These are phyloP conservation scores for Tiliacea aurago DNA, from an alignment of 2,888 invertebrate genomes.

Conservation along the genomic window DNA sequence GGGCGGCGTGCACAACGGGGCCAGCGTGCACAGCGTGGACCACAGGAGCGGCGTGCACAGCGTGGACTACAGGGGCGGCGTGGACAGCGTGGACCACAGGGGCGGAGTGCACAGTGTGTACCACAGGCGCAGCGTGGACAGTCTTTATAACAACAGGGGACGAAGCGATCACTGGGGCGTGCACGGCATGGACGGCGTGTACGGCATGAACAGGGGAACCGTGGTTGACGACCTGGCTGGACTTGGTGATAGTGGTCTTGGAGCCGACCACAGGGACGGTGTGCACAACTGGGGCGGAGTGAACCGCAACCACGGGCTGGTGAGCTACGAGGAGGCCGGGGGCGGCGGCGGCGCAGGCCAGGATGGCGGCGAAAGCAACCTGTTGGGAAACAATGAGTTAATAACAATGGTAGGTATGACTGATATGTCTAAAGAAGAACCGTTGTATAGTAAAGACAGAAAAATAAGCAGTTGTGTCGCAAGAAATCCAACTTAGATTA, in stretches of 20 bases:
- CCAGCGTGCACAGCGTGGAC: slow-evolving; percentile 77
- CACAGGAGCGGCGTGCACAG: slow-evolving; percentile 73
- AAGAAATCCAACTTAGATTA: not conserved
- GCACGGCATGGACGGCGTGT: slow-evolving; percentile 72
- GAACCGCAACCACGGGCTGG: slow-evolving; percentile 81
- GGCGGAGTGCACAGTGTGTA: slow-evolving; percentile 79
- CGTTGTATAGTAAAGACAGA: not conserved
- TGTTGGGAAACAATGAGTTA: slow-evolving; percentile 64
- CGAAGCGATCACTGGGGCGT: slow-evolving; percentile 76
- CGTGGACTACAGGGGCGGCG: slow-evolving; percentile 71
- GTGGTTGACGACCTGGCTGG: slow-evolving; percentile 87
- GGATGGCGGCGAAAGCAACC: slow-evolving; percentile 87
- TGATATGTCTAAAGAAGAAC: not conserved
- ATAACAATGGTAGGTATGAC: not conserved
- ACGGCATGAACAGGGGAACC: slow-evolving; percentile 78
- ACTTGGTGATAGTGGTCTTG: slow-evolving; percentile 87
- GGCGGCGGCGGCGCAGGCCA: slow-evolving; percentile 88
- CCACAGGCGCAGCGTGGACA: slow-evolving; percentile 77
- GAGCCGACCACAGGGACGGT: slow-evolving; percentile 81
- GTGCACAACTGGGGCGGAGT: slow-evolving; percentile 78
- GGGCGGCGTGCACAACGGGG: slow-evolving; percentile 79
- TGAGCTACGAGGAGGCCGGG: slow-evolving; percentile 83
- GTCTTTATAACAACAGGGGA: slow-evolving; percentile 73
- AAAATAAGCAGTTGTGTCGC: not conserved
- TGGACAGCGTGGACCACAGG: slow-evolving; percentile 79